These are phyloP conservation scores for Littorina saxatilis DNA, from an alignment of 1,140 invertebrate genomes.

Conservation along the genomic window DNA sequence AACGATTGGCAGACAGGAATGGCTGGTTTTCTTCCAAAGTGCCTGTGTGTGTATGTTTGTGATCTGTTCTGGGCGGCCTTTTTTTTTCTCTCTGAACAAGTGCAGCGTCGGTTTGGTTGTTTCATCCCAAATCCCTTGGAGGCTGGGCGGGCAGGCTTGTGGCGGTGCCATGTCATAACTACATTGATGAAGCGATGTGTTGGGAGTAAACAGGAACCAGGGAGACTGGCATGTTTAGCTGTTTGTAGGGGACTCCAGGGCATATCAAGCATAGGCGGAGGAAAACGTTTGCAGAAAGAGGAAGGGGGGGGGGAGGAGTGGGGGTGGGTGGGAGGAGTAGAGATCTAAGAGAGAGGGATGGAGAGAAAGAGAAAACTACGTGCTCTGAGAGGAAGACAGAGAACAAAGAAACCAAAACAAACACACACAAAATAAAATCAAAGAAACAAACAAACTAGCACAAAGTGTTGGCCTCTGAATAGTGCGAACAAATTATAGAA, in stretches of 20 bases:
- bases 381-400: no score
- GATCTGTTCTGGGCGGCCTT: neutral
- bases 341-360: no score
- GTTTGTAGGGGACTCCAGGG: neutral
- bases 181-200: neutral
- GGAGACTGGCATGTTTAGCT: neutral
- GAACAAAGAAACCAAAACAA: no score
- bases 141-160: no score
- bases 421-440: no score
- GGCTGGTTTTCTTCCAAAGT: no score
- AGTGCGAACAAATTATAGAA: no score
- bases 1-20: neutral
- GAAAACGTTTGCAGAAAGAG: neutral
- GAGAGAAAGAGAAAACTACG: no score
- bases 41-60: neutral
- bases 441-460: no score
- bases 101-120: no score
- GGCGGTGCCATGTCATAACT: conserved; percentile 11
- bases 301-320: neutral
- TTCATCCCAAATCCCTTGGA: no score
- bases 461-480: no score
- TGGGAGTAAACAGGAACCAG: neutral
- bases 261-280: neutral
- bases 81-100: neutral
- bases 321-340: neutral